Conservation (phyloP, 2,888 invertebrate species). For the Lycaena phlaeas region DNA sequence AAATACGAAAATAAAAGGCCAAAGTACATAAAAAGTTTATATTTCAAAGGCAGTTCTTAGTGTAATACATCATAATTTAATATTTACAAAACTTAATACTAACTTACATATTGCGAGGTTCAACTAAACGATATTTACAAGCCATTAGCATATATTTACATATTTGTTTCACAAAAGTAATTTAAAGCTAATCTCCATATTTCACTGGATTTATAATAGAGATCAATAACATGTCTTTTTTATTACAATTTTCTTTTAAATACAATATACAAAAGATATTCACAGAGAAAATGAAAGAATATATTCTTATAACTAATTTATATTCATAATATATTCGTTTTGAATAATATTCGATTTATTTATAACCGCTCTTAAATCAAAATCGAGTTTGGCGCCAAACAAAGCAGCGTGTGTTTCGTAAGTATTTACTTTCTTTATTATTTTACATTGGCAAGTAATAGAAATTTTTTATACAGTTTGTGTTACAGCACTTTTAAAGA, state of each 20-base stretch:
- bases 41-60: slow-evolving; percentile 1
- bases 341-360: too few species aligned
- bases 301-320: slow-evolving; percentile 3
- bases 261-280: slow-evolving; percentile 1
- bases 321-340: not conserved
- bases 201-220: slow-evolving; percentile 7
- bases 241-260: slow-evolving; percentile 4
- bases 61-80: slow-evolving; percentile 5
- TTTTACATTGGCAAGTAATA: too few species aligned
- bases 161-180: slow-evolving; percentile 15
- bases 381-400: not conserved
- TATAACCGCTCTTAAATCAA: too few species aligned
- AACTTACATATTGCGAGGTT: slow-evolving; percentile 13
- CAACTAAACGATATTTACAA: slow-evolving; percentile 11
- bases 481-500: too few species aligned
- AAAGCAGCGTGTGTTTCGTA: not conserved
- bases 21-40: not conserved
- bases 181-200: slow-evolving; percentile 5
- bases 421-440: too few species aligned
- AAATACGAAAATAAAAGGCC: not conserved
- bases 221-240: slow-evolving; percentile 7
- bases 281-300: not conserved
- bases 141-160: slow-evolving; percentile 7
- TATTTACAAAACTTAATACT: slow-evolving; percentile 12
- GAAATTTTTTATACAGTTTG: too few species aligned